Percentiles rank a stretch among this genome's conserved stretches.
These are phyloP conservation scores for Diloba caeruleocephala DNA, from an alignment of 2,888 invertebrate genomes.

Conservation along the genomic window DNA sequence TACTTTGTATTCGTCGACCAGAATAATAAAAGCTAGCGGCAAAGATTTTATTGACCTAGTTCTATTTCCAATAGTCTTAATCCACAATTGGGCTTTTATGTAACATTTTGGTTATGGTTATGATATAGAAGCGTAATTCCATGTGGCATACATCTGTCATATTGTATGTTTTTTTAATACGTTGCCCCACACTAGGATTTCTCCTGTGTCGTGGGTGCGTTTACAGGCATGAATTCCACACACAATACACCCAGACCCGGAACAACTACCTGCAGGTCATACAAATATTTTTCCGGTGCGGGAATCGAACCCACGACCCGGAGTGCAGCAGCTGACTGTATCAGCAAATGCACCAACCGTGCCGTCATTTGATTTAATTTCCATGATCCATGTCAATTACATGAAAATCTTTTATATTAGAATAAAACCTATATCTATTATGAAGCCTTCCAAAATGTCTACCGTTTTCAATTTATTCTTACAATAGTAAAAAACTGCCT, in stretches of 20 bases:
- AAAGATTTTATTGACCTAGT: slow-evolving; percentile 34
- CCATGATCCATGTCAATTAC: slow-evolving; percentile 13
- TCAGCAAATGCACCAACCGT: too few species aligned
- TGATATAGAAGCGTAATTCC: background rate
- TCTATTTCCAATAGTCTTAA: slow-evolving; percentile 13
- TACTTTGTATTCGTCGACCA: slow-evolving; percentile 17
- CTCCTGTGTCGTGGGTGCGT: too few species aligned
- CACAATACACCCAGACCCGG: too few species aligned
- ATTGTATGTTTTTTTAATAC: too few species aligned
- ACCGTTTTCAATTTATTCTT: slow-evolving; percentile 30
- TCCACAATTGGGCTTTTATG: slow-evolving; percentile 2
- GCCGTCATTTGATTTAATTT: too few species aligned
- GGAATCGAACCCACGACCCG: too few species aligned
- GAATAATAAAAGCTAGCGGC: slow-evolving; percentile 14
- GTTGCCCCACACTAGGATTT: too few species aligned
- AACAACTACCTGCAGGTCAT: too few species aligned
- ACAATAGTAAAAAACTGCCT: slow-evolving; percentile 12
- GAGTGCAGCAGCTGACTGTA: too few species aligned
- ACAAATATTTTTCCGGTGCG: too few species aligned
- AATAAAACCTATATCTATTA: slow-evolving; percentile 17
- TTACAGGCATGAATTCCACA: too few species aligned
- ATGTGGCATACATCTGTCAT: too few species aligned
- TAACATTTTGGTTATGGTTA: slow-evolving; percentile 1
- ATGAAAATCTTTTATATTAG: background rate
- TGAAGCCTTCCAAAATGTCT: slow-evolving; percentile 16